These are phyloP conservation scores for Apteryx owenii DNA, from an alignment of 2,113 vertebrate genomes.

Conservation along the genomic window DNA sequence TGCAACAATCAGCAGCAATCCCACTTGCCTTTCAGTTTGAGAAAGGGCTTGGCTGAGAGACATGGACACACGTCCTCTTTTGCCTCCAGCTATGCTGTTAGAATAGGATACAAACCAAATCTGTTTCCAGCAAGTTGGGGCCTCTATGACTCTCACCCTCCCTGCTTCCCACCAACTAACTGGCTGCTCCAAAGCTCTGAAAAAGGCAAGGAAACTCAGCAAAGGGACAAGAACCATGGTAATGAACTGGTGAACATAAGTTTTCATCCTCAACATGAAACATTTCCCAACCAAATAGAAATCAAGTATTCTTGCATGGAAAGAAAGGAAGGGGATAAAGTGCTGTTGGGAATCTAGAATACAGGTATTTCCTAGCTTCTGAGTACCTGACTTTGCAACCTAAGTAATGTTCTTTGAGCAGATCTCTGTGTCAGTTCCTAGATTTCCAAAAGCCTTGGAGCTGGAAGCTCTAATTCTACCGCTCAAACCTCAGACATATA, in stretches of 20 bases:
- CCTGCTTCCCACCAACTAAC: background rate
- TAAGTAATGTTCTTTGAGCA: background rate
- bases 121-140: background rate
- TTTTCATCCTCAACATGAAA: background rate
- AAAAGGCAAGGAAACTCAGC: too few relatives aligned
- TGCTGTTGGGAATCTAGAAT: background rate
- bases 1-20: background rate
- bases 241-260: background rate
- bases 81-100: constrained; percentile 1
- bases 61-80: background rate
- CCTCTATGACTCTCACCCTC: background rate
- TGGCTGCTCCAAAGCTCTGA: background rate
- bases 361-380: background rate
- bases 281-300: background rate
- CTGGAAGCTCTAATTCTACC: background rate
- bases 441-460: background rate
- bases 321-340: background rate
- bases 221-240: background rate
- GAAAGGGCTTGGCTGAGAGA: background rate
- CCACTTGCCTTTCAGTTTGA: background rate
- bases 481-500: background rate
- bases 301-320: background rate
- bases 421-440: background rate
- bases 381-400: background rate
- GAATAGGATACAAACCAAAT: background rate